Evolutionary conservation across 2,113 vertebrate genomes (phyloP), one percentile per base, ranked within the genome.

Genomic region (Ochotona curzoniae): DNA sequence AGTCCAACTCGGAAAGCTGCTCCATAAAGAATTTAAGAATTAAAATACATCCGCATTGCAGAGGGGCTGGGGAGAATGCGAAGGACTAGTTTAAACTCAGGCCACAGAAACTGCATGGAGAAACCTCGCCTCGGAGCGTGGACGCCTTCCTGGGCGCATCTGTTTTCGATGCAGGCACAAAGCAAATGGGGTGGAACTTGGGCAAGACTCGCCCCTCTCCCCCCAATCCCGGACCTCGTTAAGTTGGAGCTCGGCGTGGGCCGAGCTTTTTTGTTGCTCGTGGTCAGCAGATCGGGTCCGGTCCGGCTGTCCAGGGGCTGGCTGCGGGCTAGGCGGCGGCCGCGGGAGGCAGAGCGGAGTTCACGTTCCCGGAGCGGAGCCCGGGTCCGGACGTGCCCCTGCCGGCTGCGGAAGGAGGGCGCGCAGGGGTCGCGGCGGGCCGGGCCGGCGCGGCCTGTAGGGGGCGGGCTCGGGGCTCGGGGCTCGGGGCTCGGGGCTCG

Each of bases 21-120:
- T 95, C 85, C 74, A 82, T 66, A 69, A 96, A 92, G 94, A 95
- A 96, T 97, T 96, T 97, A 94, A 94, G 96, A 98, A 97, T 98
- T 97, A 97, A 97, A 97, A 98, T 96, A 97, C 95, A 98, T 98
- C 98, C 98, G 98, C 98, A 98, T 98, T 98, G 98, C 98, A 98
- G 98, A 97, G 98, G 97, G 38, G 96, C 85, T 81, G 88, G 93
- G 93, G 75, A 96, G 82, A 91, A 95, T 93, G 93, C 94, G 94
- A 95, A 96, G 93, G 95, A 93, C 94, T 97, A 97, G 95, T 97
- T 97, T 94, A 89, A 97, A 98, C 95, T 98, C 86, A 90, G 95
- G 95, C 94, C 94, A 54, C 90, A 75, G 83, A 94, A 97, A 98
- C 93, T 94, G 97, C 96, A 47, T 8, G 87, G 87, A 94, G 94